Evolutionary conservation across 2,797 vertebrate species (phyloP), one percentile per base, ranked within the genome.

Genomic region (Argya squamiceps): DNA sequence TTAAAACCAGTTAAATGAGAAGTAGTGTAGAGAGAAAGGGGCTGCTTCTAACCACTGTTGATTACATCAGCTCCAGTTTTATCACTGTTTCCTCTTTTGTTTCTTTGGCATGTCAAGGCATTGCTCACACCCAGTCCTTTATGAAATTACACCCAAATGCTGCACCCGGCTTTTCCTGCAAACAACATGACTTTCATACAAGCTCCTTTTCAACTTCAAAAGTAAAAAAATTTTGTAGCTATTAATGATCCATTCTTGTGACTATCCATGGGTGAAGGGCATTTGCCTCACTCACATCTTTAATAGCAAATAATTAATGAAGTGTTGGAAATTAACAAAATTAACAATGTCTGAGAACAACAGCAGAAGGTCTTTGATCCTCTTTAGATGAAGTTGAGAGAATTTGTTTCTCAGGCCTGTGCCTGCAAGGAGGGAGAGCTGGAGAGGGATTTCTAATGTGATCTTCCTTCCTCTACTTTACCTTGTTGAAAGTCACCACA

Each of bases 321-420:
- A 74, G 93, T 97, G 97, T 91, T 97, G 77, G 97, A 98, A 98
- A 98, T 97, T 97, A 97, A 97, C 97, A 97, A 97, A 98, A 98
- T 98, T 98, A 98, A 96, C 96, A 97, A 84, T 93, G 92, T 64
- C 56, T 82, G 75, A 49, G 93, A 97, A 97, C 52, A 97, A 89
- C 73, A 89, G 92, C 95, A 97, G 93, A 96, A 97, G 95, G 95
- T 97, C 93, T 91, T 95, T 95, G 95, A 95, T 94, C 77, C 89
- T 44, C 65, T 92, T 65, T 56, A 92, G 34, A 96, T 47, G 55
- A 97, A 95, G 82, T n/a, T 53, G 62, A 29, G n/a, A 74, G 46
- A 60, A 74, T 94, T 91, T 83, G 43, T 88, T 97, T 96, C 91
- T 91, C 52, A 23, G 52, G 69, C 47, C 89, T 83, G 16, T 52